Percentiles rank a stretch among this genome's conserved stretches.
phyloP scores from a whole-genome alignment of 2,888 invertebrate species.

The Hyles lineata region DNA sequence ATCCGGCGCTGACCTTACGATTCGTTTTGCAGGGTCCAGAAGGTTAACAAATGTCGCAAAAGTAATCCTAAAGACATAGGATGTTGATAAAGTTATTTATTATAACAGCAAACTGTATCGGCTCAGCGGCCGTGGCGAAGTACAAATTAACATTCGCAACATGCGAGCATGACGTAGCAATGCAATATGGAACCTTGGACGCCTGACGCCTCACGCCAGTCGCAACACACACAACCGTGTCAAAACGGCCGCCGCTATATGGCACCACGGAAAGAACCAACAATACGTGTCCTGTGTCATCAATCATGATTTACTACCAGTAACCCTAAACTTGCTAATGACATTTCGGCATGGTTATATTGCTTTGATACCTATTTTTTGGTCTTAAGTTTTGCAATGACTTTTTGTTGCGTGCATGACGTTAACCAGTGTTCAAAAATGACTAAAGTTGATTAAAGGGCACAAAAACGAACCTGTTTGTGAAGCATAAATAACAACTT shows the following conservation, averaged over 20 bases:
- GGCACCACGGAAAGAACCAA: conserved; percentile 8
- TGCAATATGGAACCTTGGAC: conserved; percentile 18
- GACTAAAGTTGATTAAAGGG: too few relatives aligned
- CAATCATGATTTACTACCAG: neutral
- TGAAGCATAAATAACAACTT: too few relatives aligned
- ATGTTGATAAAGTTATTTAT: neutral
- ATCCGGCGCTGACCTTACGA: too few relatives aligned
- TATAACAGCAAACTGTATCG: neutral
- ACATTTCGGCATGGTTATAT: neutral
- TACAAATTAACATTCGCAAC: conserved; percentile 21
- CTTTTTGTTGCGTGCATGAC: too few relatives aligned
- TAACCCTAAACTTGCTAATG: neutral
- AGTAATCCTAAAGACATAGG: neutral
- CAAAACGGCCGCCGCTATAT: neutral
- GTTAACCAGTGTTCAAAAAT: too few relatives aligned
- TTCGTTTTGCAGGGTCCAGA: neutral
- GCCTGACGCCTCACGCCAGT: neutral
- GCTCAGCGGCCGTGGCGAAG: conserved; percentile 14
- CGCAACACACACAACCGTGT: conserved; percentile 21
- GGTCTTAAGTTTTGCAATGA: too few relatives aligned
- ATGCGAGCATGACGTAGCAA: conserved; percentile 16
- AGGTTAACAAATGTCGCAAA: neutral
- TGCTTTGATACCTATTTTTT: too few relatives aligned
- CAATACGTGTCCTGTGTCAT: neutral
- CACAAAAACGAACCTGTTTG: too few relatives aligned